Conservation (phyloP, 2,797 vertebrate species). For the Pteropus rufus region DNA sequence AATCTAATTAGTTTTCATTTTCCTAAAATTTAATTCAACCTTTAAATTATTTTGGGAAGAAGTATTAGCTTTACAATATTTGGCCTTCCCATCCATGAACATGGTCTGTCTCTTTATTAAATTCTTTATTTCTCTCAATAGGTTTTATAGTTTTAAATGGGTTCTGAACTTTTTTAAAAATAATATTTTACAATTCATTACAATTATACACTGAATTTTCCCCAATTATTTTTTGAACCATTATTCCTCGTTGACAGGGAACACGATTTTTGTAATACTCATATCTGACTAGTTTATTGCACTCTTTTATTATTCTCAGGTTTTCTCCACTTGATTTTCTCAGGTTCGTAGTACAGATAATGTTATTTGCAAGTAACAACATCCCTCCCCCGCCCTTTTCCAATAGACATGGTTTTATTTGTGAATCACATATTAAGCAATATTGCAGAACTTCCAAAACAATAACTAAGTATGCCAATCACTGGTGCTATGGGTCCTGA, state of each 20-base stretch:
- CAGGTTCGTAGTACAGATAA: not conserved
- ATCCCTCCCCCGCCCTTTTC: not conserved
- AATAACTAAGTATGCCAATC: not conserved
- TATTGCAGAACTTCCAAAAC: not conserved
- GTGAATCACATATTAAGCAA: not conserved
- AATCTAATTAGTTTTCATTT: not conserved
- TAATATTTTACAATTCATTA: not conserved
- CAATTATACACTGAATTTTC: not conserved
- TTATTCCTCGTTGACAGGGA: not conserved
- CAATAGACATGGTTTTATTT: not conserved
- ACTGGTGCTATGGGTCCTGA: not conserved
- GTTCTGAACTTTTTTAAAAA: not conserved
- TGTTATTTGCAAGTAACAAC: not conserved
- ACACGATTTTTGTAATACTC: not conserved
- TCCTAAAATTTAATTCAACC: conserved; percentile 20
- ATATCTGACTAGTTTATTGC: not conserved
- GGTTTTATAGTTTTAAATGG: not conserved
- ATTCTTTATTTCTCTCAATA: conserved; percentile 15
- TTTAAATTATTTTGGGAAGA: conserved; percentile 39
- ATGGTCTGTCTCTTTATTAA: not conserved
- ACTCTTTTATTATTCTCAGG: not conserved
- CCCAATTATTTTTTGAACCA: not conserved
- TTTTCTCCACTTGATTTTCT: not conserved
- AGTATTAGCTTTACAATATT: not conserved
- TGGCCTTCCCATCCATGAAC: not conserved